These are phyloP conservation scores for Nibea coibor DNA, from an alignment of 2,113 vertebrate species.

Conservation along the genomic window DNA sequence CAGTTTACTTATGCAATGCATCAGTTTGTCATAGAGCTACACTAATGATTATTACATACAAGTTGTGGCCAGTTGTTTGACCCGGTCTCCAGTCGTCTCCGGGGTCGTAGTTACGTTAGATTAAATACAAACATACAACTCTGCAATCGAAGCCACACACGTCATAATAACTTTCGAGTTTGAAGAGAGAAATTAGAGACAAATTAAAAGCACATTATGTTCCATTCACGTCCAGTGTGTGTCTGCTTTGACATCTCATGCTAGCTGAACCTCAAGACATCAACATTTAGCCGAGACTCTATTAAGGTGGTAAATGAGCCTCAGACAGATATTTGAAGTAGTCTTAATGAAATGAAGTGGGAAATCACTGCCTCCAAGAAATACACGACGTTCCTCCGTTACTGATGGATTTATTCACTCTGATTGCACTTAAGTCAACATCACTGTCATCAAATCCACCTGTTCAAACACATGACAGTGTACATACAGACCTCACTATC, in stretches of 20 bases:
- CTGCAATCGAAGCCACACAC: neutral
- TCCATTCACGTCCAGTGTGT: neutral
- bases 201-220: slow-evolving; percentile 44
- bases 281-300: slow-evolving; percentile 22
- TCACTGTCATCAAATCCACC: no score
- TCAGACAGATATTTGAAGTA: slow-evolving; percentile 45
- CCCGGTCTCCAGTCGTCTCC: neutral
- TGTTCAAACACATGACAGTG: no score
- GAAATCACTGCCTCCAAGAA: slow-evolving; percentile 18
- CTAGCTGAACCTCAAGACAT: slow-evolving; percentile 27
- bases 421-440: no score
- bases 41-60: no score
- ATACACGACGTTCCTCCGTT: no score
- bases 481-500: no score
- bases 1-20: no score
- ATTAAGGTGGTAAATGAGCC: slow-evolving; percentile 55
- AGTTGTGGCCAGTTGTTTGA: no score
- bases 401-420: no score
- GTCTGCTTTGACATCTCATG: slow-evolving; percentile 34
- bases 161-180: neutral
- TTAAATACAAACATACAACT: neutral
- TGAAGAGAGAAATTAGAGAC: slow-evolving; percentile 8
- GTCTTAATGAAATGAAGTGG: slow-evolving; percentile 50
- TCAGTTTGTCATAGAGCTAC: no score
- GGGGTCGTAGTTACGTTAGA: neutral